Base-by-base conservation (phyloP, 2,797 vertebrate species). In the Phrynocephalus guinanensis region DNA sequence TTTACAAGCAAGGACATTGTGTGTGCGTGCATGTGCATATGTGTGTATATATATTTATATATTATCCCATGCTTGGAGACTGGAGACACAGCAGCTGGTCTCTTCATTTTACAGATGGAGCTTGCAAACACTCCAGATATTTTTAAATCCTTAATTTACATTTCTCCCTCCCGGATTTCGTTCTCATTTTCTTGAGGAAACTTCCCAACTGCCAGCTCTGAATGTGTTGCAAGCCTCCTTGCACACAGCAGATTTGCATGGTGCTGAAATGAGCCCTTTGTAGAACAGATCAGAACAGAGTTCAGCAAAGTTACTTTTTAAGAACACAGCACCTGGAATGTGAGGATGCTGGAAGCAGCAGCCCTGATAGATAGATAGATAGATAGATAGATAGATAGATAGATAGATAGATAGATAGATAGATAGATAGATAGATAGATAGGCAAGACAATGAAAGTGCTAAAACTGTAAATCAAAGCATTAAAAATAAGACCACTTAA, bases 81-180 rank as follows among this genome's bases (percentile, higher is more conserved):
- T 2, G 78, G 90, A 93, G 85, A 60, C 15, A 7, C 60, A 38
- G 92, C 94, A 95, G 93, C 94, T 95, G 94, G 91, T 94, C 88
- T 92, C 79, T 0, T 0, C 81, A 30, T 93, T 93, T 94, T 93
- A 91, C 92, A 90, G 85, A 87, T 83, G 87, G 13, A 94, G 88
- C 83, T 90, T 92, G 92, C 94, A 0, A 94, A 94, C 81, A 90
- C 88, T 81, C 63, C 91, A 85, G 86, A 8, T 89, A 93, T 93
- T 94, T 93, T 93, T 93, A 93, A 93, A 91, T 89, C 60, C 91
- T 90, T 85, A 93, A 89, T 95, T 95, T 95, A 94, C 87, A 92
- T 94, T 91, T 22, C 88, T 11, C 20, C 79, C 87, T 87, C 88
- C 88, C 82, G 91, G 90, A 80, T 88, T 77, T 90, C 83, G 87